Percentiles rank a stretch among this genome's conserved stretches.
Conservation (phyloP, 2,888 invertebrate genomes). For the Meandrusa payeni region DNA sequence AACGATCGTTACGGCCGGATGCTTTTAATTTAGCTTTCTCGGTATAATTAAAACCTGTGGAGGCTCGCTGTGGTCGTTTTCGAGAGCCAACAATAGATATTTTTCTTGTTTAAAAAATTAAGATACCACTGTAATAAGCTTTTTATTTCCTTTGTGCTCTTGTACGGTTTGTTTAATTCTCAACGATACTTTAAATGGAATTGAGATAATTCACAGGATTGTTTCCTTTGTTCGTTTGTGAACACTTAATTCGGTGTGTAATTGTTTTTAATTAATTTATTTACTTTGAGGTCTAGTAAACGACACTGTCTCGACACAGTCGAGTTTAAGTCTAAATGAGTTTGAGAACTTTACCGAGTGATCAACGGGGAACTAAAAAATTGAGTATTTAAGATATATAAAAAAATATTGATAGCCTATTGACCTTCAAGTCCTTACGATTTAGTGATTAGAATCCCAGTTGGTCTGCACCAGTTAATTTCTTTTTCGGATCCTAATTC, state of each 20-base stretch:
- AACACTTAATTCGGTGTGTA: not conserved
- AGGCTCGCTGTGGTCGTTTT: conserved; percentile 50
- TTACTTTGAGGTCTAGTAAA: too few relatives aligned
- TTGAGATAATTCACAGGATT: conserved; percentile 15
- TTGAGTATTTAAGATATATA: too few relatives aligned
- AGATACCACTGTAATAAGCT: conserved; percentile 26
- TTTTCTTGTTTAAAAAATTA: conserved; percentile 31
- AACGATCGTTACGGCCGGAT: conserved; percentile 57
- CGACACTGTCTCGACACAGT: too few relatives aligned
- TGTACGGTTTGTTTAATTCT: conserved; percentile 20
- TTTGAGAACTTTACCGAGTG: too few relatives aligned
- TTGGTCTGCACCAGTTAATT: too few relatives aligned
- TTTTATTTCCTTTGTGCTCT: conserved; percentile 20
- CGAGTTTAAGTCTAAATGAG: too few relatives aligned
- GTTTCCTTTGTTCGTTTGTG: conserved; percentile 9
- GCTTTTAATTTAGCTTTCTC: conserved; percentile 74
- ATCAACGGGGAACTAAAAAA: too few relatives aligned
- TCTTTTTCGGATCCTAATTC: too few relatives aligned
- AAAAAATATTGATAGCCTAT: too few relatives aligned
- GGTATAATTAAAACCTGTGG: conserved; percentile 71
- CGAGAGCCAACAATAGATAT: conserved; percentile 53
- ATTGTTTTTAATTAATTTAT: conserved; percentile 5
- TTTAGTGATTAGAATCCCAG: too few relatives aligned
- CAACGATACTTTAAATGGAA: conserved; percentile 19
- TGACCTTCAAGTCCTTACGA: too few relatives aligned